Conservation (phyloP, 53 echinoderm and acorn worm species). For the Hippasteria phrygiana region DNA sequence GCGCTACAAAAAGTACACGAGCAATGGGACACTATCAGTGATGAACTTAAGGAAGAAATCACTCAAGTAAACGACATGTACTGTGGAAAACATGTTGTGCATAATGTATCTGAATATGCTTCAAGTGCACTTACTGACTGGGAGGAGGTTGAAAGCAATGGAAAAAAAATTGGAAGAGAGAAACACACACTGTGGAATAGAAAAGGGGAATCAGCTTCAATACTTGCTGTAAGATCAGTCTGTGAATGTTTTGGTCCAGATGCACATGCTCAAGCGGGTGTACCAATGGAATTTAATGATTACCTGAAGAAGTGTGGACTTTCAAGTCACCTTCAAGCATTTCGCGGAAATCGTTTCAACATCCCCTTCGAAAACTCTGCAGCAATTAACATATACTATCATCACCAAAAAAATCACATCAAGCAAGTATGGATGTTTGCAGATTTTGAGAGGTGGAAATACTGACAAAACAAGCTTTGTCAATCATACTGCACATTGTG, state of each 20-base stretch:
- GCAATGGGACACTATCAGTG: constrained; percentile 38
- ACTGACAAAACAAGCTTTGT: constrained; percentile 20
- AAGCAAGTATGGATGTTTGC: constrained; percentile 10
- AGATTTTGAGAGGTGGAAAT: constrained; percentile 14
- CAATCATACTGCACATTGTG: constrained; percentile 24
- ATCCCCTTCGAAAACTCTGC: constrained; percentile 64
- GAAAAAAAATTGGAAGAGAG: constrained; percentile 51
- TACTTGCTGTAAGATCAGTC: constrained; percentile 61
- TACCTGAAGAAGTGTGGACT: constrained; percentile 24
- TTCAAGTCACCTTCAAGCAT: constrained; percentile 49
- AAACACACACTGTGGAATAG: constrained; percentile 26
- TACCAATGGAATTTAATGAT: constrained; percentile 63
- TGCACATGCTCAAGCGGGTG: constrained; percentile 66
- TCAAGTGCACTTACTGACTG: constrained; percentile 43
- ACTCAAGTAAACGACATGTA: constrained; percentile 38
- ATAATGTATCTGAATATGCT: constrained; percentile 52
- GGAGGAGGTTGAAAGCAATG: constrained; percentile 31
- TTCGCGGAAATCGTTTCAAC: constrained; percentile 71
- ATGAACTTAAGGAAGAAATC: constrained; percentile 22
- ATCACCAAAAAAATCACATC: constrained; percentile 3
- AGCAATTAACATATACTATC: constrained; percentile 59
- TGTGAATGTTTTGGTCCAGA: constrained; percentile 70
- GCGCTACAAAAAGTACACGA: constrained; percentile 33
- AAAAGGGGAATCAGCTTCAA: constrained; percentile 51
- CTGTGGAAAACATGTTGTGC: constrained; percentile 53